Base-by-base conservation (phyloP, 2,797 vertebrate genomes). In the Anas georgica region DNA sequence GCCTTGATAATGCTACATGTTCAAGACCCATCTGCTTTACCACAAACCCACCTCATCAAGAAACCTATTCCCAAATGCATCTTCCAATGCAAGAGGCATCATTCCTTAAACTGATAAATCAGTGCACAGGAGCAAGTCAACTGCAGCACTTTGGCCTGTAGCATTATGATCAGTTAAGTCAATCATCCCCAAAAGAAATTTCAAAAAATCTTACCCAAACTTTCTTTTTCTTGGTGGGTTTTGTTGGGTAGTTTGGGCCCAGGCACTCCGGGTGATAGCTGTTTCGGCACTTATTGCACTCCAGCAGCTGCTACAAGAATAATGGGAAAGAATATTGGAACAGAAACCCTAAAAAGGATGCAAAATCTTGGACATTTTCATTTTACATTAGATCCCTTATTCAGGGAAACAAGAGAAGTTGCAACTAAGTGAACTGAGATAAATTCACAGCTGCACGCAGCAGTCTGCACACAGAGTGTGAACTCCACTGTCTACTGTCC, bases 251-350 rank as follows among this genome's bases (percentile, higher is more conserved):
- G 98, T 99, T 99, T 93, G 99, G 99, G 98, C 98, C 99, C 98
- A 99, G 99, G 99, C 99, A 99, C 99, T 99, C 99, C 13, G 99
- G 99, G 98, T 99, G 99, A 98, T 99, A 99, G 98, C 99, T 99
- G 98, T 99, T 99, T 98, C 98, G 99, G 99, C 99, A 99, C 98
- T 99, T 99, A 97, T 99, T 98, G 94, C 99, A 99, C 98, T 99
- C 99, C 96, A 99, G 98, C 97, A 99, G 98, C 97, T 99, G 98
- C 98, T 99, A 93, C 67, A 75, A 91, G 54, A 83, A 72, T 4
- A 64, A 82, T 10, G 83, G 62, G 83, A 90, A 73, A 84, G 91
- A 85, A 59, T 26, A 31, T 85, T 41, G 75, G 59, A 69, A 77
- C 21, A 46, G 48, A 66, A 58, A 60, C 8, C 20, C 43, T 14